These are phyloP conservation scores for Caenorhabditis sinica DNA, from an alignment of 2,888 invertebrate genomes.

Conservation along the genomic window DNA sequence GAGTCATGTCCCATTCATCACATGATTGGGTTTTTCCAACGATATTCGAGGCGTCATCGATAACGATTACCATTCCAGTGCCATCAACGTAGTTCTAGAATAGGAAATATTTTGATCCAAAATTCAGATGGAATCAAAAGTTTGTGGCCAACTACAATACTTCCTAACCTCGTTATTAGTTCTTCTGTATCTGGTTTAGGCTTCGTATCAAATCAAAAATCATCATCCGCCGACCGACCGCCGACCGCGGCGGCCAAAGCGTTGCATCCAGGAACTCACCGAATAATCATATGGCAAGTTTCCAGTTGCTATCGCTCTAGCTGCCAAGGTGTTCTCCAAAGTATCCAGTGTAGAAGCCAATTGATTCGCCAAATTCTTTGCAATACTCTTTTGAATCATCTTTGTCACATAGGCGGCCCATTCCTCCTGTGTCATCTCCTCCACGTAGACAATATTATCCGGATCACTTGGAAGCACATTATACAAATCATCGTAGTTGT, in stretches of 20 bases:
- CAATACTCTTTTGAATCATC: constrained; percentile 72
- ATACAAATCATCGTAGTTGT: constrained; percentile 75
- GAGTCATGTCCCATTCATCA: constrained; percentile 69
- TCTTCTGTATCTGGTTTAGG: too few relatives aligned
- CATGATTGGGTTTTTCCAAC: constrained; percentile 61
- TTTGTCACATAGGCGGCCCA: constrained; percentile 77
- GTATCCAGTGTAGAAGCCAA: constrained; percentile 67
- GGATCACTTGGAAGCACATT: constrained; percentile 72
- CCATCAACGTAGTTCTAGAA: constrained; percentile 54
- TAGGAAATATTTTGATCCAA: constrained; percentile 6
- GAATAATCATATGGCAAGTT: constrained; percentile 62
- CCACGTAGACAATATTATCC: constrained; percentile 76
- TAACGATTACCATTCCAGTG: constrained; percentile 65
- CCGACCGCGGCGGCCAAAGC: too few relatives aligned
- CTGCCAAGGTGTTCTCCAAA: constrained; percentile 68
- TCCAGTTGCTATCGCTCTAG: constrained; percentile 62
- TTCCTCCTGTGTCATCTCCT: constrained; percentile 75
- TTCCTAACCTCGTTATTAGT: too few relatives aligned
- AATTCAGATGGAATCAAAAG: too few relatives aligned
- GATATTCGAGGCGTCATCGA: constrained; percentile 65
- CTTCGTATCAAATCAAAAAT: too few relatives aligned
- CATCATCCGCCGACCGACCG: too few relatives aligned
- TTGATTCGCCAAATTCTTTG: constrained; percentile 63
- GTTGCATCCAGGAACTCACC: constrained; percentile 18
- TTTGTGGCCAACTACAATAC: too few relatives aligned